Evolutionary conservation across 2,113 vertebrate genomes (phyloP).

Genomic region (Syngnathus scovelli): DNA sequence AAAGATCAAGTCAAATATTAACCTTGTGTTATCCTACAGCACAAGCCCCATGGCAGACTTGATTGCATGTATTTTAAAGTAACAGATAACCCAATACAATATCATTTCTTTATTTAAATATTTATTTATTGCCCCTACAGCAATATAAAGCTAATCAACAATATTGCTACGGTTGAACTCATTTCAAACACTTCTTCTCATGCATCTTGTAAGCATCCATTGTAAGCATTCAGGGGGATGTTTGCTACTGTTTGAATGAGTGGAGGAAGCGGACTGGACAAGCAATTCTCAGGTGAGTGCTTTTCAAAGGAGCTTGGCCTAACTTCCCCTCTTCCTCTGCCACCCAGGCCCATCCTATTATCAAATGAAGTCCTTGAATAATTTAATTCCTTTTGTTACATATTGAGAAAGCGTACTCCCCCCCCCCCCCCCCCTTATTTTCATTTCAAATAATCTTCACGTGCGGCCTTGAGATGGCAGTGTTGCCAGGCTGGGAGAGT

Average conservation of each 20-base stretch:
- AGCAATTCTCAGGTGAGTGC: constrained; percentile 38
- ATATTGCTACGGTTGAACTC: constrained; percentile 20
- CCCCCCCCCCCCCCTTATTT: constrained; percentile 60
- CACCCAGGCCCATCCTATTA: constrained; percentile 41
- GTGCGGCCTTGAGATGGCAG: constrained; percentile 46
- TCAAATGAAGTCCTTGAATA: constrained; percentile 26
- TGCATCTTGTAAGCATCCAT: constrained; percentile 11
- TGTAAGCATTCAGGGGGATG: constrained; percentile 23
- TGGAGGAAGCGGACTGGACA: constrained; percentile 33
- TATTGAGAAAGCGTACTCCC: constrained; percentile 47
- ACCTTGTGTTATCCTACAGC: no score
- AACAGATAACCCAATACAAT: no score
- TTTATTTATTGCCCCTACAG: neutral
- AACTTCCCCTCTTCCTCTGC: constrained; percentile 19
- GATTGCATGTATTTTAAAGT: no score
- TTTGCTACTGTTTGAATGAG: constrained; percentile 45
- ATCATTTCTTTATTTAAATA: no score
- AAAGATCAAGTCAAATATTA: no score
- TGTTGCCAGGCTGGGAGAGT: constrained; percentile 40
- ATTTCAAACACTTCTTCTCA: constrained; percentile 31
- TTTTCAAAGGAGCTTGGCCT: constrained; percentile 39
- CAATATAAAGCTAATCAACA: constrained; percentile 14
- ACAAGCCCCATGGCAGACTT: no score
- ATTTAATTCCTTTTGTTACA: constrained; percentile 61
- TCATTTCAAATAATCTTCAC: constrained; percentile 56